Conservation (phyloP, 2,113 vertebrate species). For the Corythornis cristatus region DNA sequence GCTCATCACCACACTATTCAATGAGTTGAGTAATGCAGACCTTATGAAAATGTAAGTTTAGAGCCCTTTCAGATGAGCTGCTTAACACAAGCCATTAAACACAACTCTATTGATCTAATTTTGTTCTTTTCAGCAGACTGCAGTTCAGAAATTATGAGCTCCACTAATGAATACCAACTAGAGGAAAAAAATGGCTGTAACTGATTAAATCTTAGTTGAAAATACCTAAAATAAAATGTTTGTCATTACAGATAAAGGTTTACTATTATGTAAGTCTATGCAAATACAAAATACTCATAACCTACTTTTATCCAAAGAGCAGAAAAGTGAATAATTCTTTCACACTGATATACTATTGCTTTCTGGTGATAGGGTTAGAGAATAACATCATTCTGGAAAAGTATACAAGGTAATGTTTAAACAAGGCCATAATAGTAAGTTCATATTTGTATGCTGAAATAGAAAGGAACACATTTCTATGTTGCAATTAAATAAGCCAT, state of each 20-base stretch:
- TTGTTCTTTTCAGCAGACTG: constrained; percentile 60
- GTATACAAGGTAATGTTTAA: neutral
- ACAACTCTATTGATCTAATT: constrained; percentile 58
- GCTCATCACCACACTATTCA: constrained; percentile 62
- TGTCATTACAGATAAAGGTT: neutral
- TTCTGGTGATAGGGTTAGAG: neutral
- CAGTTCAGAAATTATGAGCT: constrained; percentile 51
- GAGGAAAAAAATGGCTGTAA: neutral
- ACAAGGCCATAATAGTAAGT: neutral
- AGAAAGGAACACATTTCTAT: neutral
- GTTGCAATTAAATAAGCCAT: neutral
- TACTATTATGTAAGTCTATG: neutral
- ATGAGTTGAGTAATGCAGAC: constrained; percentile 67
- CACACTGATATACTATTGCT: neutral
- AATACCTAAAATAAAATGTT: constrained; percentile 3
- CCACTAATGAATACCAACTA: constrained; percentile 10
- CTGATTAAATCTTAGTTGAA: constrained; percentile 23
- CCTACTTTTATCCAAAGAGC: neutral
- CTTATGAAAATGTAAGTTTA: constrained; percentile 55
- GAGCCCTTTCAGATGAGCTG: constrained; percentile 60
- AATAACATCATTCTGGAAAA: neutral
- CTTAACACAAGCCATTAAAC: constrained; percentile 66
- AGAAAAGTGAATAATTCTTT: neutral
- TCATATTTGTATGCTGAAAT: neutral
- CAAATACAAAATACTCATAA: constrained; percentile 6